Evolutionary conservation across 2,113 vertebrate genomes (phyloP), one percentile per base, ranked within the genome.

Genomic region (Irena cyanogastra): DNA sequence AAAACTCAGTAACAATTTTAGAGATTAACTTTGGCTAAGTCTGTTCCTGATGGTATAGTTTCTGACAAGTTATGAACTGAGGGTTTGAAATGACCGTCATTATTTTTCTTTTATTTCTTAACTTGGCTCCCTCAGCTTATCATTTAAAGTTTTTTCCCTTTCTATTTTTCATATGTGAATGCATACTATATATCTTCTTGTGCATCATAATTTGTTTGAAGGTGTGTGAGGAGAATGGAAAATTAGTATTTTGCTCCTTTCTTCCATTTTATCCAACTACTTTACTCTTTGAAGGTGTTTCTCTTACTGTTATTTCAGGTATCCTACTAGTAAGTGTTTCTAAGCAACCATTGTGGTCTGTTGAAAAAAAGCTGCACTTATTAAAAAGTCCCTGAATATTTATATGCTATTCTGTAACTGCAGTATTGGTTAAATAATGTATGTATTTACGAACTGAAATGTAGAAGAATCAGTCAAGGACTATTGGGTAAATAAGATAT

Each of bases 351-450:
- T 63, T 90, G 83, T 81, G 39, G 74, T 81, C 60, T 90, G 30
- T 74, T 96, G 90, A 70, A 94, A 95, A 94, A 95, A 91, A 81
- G 57, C 89, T 87, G 64, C 95, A 91, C 89, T 91, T 96, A 87
- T 71, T 96, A 94, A 96, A 77, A 97, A 93, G 53, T 68, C 37
- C 27, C 69, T 96, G 87, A 96, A 92, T 97, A 97, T 97, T 97
- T 97, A 96, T 93, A 57, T 76, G 54, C 86, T 83, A 26, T 79
- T 87, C 80, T 74, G 49, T 91, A 95, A 94, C 26, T 20, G 71
- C 42, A 69, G 41, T 87, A 82, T 95, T 87, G 76, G 90, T 65
- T 97, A 97, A 97, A 97, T 97, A 95, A 95, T 96, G 89, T 92
- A 89, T 96, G 81, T 96, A 91, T 93, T 97, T 91, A 90, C 45